Evolutionary conservation across 37 sponge, comb jelly and placozoan species (phyloP).

Genomic region (Theonella swinhoei): DNA sequence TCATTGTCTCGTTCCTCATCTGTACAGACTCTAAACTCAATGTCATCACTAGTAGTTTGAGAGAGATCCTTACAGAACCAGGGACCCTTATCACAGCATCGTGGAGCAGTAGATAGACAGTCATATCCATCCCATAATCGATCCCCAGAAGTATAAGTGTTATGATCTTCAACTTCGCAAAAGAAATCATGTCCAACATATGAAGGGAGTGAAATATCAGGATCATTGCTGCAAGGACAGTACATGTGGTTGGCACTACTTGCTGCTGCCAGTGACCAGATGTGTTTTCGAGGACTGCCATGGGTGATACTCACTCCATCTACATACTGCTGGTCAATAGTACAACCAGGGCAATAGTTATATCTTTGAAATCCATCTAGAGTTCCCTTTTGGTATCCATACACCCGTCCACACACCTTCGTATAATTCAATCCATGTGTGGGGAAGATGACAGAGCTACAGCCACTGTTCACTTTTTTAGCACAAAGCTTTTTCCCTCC

Average conservation of each 20-base stretch:
- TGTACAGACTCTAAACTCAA: slow-evolving; percentile 58
- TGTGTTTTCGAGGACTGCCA: slow-evolving; percentile 35
- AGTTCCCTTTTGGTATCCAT: slow-evolving; percentile 11
- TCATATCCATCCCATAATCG: too few relatives aligned
- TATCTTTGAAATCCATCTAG: background rate
- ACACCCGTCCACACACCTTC: slow-evolving; percentile 15
- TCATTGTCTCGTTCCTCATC: slow-evolving; percentile 27
- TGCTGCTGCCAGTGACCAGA: slow-evolving; percentile 24
- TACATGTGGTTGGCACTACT: background rate
- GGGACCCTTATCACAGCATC: too few relatives aligned
- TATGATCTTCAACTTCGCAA: slow-evolving; percentile 13
- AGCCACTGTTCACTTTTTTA: background rate
- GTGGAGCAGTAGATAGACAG: too few relatives aligned
- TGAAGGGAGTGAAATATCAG: background rate
- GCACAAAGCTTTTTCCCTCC: background rate
- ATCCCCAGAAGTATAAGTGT: background rate
- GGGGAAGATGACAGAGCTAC: slow-evolving; percentile 2
- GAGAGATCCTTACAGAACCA: slow-evolving; percentile 46
- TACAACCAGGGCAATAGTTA: background rate
- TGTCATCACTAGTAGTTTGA: slow-evolving; percentile 21
- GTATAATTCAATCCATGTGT: slow-evolving; percentile 2
- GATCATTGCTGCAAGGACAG: slow-evolving; percentile 16
- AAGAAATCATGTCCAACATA: slow-evolving; percentile 26
- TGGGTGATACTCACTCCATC: slow-evolving; percentile 37
- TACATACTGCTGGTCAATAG: slow-evolving; percentile 24